A percentile compares a stretch with the other conserved stretches of the same genome.
Conservation (phyloP, 2,113 vertebrate species). For the Butorides virescens region DNA sequence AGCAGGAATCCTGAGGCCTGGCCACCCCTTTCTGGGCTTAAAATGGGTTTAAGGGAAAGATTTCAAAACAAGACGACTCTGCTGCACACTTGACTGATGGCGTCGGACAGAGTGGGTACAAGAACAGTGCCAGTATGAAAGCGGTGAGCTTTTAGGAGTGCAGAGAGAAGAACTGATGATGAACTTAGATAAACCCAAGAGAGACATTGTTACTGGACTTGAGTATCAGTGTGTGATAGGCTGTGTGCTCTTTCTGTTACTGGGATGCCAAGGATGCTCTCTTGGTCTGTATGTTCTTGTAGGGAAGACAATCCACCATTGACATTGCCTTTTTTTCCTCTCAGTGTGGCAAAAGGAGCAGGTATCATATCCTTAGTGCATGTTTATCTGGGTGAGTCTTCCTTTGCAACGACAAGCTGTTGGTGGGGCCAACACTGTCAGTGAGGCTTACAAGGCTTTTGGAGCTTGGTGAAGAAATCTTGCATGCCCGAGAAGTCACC, state of each 20-base stretch:
- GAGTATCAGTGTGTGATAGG: background rate
- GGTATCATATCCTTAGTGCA: background rate
- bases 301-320: background rate
- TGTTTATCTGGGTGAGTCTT: background rate
- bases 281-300: background rate
- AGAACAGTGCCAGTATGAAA: background rate
- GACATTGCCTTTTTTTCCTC: background rate
- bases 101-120: background rate
- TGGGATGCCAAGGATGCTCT: background rate
- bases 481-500: background rate
- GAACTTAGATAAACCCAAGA: background rate
- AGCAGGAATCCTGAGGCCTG: background rate
- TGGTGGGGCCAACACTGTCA: background rate
- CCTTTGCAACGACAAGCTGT: background rate
- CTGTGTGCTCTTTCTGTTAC: background rate
- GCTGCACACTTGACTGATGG: background rate
- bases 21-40: background rate
- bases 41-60: background rate
- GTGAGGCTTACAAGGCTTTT: background rate
- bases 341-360: background rate
- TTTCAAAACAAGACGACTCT: background rate
- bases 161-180: background rate
- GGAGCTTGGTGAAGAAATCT: background rate
- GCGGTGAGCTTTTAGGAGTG: rapidly evolving
- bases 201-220: background rate